A percentile compares a stretch with the other conserved stretches of the same genome.
Evolutionary conservation across 2,888 invertebrate species (phyloP).

Genomic region (Scaptomyza caliginosa): DNA sequence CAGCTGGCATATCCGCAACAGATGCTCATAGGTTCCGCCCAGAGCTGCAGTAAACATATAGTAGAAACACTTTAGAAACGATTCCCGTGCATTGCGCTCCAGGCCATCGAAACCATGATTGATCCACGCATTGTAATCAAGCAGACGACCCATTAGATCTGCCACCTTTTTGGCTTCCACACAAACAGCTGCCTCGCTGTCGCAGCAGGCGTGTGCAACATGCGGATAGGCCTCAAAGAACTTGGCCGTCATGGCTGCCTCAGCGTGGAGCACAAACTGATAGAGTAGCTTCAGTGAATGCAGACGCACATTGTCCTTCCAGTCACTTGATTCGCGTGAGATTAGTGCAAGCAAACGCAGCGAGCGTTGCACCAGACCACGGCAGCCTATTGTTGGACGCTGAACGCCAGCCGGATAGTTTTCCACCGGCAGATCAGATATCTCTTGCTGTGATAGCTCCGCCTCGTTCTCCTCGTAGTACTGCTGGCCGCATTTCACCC

Average conservation of each 20-base stretch:
- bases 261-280: conserved; percentile 83
- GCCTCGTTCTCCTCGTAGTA: conserved; percentile 94
- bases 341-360: conserved; percentile 80
- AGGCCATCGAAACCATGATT: conserved; percentile 79
- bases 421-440: conserved; percentile 87
- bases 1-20: conserved; percentile 68
- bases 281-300: conserved; percentile 82
- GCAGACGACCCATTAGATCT: conserved; percentile 81
- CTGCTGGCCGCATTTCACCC: conserved; percentile 90
- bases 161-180: conserved; percentile 81
- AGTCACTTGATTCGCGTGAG: conserved; percentile 81
- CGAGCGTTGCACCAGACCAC: conserved; percentile 90
- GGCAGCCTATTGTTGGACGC: conserved; percentile 95
- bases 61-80: conserved; percentile 81
- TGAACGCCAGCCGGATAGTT: conserved; percentile 90
- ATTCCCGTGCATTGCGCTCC: conserved; percentile 74
- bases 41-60: conserved; percentile 74
- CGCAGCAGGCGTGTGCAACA: conserved; percentile 79
- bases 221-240: conserved; percentile 83
- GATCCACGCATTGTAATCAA: conserved; percentile 81
- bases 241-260: conserved; percentile 81
- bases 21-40: conserved; percentile 64
- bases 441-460: conserved; percentile 94
- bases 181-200: conserved; percentile 69
- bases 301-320: conserved; percentile 84